Evolutionary conservation across 2,797 vertebrate genomes (phyloP).

Genomic region (Macroramphosus scolopax): DNA sequence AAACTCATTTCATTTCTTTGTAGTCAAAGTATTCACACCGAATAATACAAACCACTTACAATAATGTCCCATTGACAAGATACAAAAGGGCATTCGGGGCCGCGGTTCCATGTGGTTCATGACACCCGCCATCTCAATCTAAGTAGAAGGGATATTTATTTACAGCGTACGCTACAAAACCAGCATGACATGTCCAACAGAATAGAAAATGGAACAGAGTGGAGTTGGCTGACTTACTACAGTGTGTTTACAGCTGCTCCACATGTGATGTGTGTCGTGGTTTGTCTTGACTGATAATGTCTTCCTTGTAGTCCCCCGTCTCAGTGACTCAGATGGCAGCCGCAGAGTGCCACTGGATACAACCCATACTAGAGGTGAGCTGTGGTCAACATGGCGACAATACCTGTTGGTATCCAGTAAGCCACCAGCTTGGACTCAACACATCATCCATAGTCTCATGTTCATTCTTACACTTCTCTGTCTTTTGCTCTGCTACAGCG

Average conservation of each 20-base stretch:
- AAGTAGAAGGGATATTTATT: slow-evolving; percentile 25
- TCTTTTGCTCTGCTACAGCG: slow-evolving; percentile 2
- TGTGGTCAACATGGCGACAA: slow-evolving; percentile 21
- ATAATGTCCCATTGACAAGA: slow-evolving; percentile 36
- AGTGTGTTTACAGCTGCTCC: slow-evolving; percentile 21
- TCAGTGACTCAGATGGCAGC: slow-evolving; percentile 60
- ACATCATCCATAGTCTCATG: too few species aligned
- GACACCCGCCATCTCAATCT: slow-evolving; percentile 40
- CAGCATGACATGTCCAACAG: slow-evolving; percentile 23
- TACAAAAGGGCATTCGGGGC: slow-evolving; percentile 39
- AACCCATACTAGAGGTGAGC: slow-evolving; percentile 70
- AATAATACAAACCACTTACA: slow-evolving; percentile 24
- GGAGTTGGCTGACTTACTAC: slow-evolving; percentile 2
- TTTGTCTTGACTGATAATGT: slow-evolving; percentile 28
- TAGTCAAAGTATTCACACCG: slow-evolving; percentile 12
- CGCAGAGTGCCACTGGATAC: slow-evolving; percentile 62
- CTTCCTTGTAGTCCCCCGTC: slow-evolving; percentile 65
- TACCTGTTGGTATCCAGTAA: too few species aligned
- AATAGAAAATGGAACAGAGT: slow-evolving; percentile 20
- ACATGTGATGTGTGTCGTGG: slow-evolving; percentile 9
- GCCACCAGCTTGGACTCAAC: neutral
- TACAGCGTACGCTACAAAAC: slow-evolving; percentile 36
- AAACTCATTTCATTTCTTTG: slow-evolving; percentile 28
- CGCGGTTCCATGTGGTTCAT: slow-evolving; percentile 41
- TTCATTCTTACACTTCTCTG: neutral